phyloP scores from a whole-genome alignment of 2,113 vertebrate genomes.

The Scomber colias region DNA sequence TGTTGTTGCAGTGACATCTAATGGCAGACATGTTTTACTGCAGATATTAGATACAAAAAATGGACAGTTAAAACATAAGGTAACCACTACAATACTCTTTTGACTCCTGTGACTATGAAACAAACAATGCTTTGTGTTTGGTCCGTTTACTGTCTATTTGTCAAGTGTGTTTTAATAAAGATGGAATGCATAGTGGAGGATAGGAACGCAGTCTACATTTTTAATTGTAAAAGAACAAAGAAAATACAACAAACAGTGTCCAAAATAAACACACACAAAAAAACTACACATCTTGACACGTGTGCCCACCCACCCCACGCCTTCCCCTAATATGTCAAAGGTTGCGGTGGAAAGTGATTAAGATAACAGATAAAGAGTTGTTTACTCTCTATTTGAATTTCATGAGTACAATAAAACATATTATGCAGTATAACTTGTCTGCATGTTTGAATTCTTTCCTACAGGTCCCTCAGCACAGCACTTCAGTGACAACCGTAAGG shows the following conservation, averaged over 20 bases:
- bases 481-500: slow-evolving; percentile 59
- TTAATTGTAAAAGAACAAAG: too few relatives aligned
- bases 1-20: slow-evolving; percentile 71
- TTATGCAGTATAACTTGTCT: too few relatives aligned
- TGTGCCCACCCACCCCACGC: too few relatives aligned
- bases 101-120: not conserved
- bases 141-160: not conserved
- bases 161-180: too few relatives aligned
- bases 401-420: not conserved
- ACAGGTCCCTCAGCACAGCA: slow-evolving; percentile 78
- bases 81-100: not conserved
- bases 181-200: too few relatives aligned
- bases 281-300: too few relatives aligned
- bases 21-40: slow-evolving; percentile 34
- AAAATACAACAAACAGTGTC: too few relatives aligned
- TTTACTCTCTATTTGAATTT: not conserved
- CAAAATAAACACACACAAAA: too few relatives aligned
- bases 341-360: too few relatives aligned
- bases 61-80: not conserved
- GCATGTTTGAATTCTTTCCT: not conserved
- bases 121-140: not conserved
- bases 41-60: slow-evolving; percentile 17
- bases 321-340: too few relatives aligned
- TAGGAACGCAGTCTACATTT: too few relatives aligned
- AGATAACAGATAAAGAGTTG: too few relatives aligned